Evolutionary conservation across 2,113 vertebrate genomes (phyloP).

Genomic region (Tragelaphus imberbis): DNA sequence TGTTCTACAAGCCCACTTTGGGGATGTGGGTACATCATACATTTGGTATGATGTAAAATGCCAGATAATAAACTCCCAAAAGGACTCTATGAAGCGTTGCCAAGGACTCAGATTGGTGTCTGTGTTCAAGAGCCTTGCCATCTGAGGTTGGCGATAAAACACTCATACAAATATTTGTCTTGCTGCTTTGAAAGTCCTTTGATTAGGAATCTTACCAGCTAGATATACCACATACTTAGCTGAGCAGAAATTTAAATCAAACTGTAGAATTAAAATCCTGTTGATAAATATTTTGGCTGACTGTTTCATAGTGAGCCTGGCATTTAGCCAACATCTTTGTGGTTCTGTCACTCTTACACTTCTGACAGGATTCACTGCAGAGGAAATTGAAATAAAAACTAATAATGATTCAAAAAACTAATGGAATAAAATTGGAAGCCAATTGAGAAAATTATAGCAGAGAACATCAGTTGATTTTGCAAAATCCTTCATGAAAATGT

Average conservation of each 20-base stretch:
- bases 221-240: constrained; percentile 31
- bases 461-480: constrained; percentile 24
- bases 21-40: fast-evolving
- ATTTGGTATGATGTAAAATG: neutral
- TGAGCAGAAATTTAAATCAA: constrained; percentile 67
- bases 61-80: neutral
- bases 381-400: constrained; percentile 55
- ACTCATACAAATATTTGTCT: constrained; percentile 29
- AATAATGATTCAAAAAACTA: constrained; percentile 53
- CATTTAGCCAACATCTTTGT: constrained; percentile 62
- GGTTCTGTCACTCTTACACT: constrained; percentile 49
- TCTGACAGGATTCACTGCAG: constrained; percentile 47
- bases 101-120: neutral
- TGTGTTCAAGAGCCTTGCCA: neutral
- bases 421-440: constrained; percentile 52
- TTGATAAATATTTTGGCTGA: constrained; percentile 73
- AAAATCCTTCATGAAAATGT: neutral
- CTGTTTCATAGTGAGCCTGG: constrained; percentile 48
- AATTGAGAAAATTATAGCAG: constrained; percentile 61
- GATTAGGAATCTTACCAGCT: constrained; percentile 30
- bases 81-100: neutral
- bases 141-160: neutral
- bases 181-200: constrained; percentile 20
- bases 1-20: neutral
- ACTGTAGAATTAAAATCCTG: constrained; percentile 66